These are phyloP conservation scores for Girardia tigrina DNA, from an alignment of 2,888 invertebrate species.

Conservation along the genomic window DNA sequence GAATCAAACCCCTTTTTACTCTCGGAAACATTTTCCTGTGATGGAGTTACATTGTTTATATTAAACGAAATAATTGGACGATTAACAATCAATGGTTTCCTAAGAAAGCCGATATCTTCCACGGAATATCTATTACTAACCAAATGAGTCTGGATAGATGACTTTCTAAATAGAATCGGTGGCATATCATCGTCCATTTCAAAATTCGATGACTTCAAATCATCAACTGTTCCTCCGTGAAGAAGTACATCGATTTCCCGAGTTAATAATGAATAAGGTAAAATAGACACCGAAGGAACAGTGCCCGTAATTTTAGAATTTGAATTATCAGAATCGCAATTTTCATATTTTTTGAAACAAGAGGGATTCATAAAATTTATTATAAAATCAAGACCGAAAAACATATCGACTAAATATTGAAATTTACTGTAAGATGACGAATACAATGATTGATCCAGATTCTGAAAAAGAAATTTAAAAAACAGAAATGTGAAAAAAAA, in stretches of 20 bases:
- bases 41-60: neutral
- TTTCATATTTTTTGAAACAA: neutral
- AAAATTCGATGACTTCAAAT: neutral
- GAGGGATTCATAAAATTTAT: neutral
- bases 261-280: neutral
- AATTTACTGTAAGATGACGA: neutral
- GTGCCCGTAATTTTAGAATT: neutral
- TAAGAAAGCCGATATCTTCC: neutral
- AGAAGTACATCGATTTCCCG: neutral
- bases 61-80: neutral
- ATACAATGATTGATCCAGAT: neutral
- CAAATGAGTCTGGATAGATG: neutral
- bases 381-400: neutral
- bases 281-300: neutral
- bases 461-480: too few species aligned
- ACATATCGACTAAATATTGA: neutral
- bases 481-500: too few species aligned
- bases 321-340: neutral
- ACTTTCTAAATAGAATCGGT: neutral
- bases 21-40: too few species aligned
- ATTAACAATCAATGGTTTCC: neutral
- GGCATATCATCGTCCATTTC: neutral
- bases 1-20: neutral
- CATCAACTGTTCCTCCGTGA: neutral
- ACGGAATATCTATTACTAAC: neutral